Evolutionary conservation across 2,113 vertebrate genomes (phyloP).

Genomic region (Balaenoptera acutorostrata): DNA sequence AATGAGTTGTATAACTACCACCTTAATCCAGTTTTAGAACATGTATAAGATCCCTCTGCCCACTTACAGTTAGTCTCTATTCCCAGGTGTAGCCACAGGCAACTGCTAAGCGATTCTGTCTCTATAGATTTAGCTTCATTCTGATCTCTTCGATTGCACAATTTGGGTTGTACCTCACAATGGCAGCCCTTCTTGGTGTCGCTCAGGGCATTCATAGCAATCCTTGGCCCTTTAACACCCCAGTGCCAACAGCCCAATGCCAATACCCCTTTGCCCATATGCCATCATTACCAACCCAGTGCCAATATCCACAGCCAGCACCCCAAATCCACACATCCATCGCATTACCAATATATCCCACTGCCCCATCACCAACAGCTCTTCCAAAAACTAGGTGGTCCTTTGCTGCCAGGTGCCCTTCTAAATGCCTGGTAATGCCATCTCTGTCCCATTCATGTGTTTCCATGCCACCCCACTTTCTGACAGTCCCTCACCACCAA

Average conservation of each 20-base stretch:
- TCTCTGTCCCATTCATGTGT: background rate
- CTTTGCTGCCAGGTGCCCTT: background rate
- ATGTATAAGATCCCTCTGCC: background rate
- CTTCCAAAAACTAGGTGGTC: background rate
- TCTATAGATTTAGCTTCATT: background rate
- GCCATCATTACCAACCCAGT: background rate
- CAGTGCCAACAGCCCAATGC: background rate
- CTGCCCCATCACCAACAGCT: background rate
- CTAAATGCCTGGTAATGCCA: background rate
- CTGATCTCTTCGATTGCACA: background rate
- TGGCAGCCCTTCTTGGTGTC: background rate
- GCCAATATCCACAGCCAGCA: background rate
- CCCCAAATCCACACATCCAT: background rate
- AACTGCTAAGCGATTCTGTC: background rate
- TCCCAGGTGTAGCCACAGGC: background rate
- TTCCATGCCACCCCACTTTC: background rate
- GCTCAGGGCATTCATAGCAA: background rate
- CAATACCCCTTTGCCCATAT: background rate
- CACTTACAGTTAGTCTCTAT: background rate
- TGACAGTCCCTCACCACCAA: background rate
- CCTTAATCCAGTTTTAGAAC: background rate
- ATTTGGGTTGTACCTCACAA: background rate
- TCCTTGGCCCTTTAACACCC: background rate
- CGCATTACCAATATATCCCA: background rate
- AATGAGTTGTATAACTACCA: too few species aligned